Evolutionary conservation across 2,888 invertebrate genomes (phyloP), one percentile per base, ranked within the genome.

Genomic region (Hyles lineata): DNA sequence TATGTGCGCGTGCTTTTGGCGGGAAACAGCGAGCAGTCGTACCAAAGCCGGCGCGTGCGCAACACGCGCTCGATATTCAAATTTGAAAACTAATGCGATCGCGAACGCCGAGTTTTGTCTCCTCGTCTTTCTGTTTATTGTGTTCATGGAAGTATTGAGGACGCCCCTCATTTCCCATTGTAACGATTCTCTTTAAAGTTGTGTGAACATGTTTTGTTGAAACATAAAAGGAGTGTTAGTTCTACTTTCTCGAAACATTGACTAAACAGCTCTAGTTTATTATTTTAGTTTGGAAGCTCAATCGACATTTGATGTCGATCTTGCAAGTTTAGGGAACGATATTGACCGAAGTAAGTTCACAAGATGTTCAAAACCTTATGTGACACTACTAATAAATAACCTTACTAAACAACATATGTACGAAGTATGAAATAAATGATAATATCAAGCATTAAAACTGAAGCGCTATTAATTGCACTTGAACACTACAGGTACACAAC

Each of bases 91-190:
- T 88, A 84, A 92, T 90, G 88, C 89, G 89, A 91, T 91, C 92
- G 92, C 90, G 91, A 88, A 88, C 92, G 87, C 90, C 90, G 89
- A 91, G 88, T 89, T 89, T 91, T 88, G 90, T 93, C 91, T 90
- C 89, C 89, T 89, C 89, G 86, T 87, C 89, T 88, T 88, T 91
- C 85, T 85, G 84, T 85, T 83, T 87, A 86, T 87, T 84, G 83
- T 88, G 88, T 90, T 87, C 90, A 92, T 92, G 92, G 89, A 90
- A 91, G 88, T 90, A 93, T 92, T 92, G 94, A 90, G 93, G 92
- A 82, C 93, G 90, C 89, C 87, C 85, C 91, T 92, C 90, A 89
- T 92, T 92, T 87, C 82, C 89, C 82, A 85, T 93, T 92, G 91
- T 90, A 86, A 77, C 80, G 76, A 91, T 89, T 90, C 89, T 89